Percentiles rank a stretch among this genome's conserved stretches.
phyloP scores from a whole-genome alignment of 1,140 invertebrate genomes.

The Gonioctena quinquepunctata region DNA sequence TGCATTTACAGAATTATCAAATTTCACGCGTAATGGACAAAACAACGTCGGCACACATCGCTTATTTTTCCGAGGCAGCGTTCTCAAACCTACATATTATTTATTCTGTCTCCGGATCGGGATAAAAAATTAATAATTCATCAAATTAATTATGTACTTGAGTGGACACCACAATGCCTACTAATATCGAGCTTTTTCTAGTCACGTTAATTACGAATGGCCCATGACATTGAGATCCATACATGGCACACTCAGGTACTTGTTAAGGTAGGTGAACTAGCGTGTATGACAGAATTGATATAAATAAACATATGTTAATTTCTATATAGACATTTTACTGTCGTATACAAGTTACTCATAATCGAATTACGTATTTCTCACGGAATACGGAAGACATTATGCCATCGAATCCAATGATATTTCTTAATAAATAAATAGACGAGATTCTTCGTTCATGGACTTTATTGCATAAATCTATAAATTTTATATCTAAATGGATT shows the following conservation, averaged over 20 bases:
- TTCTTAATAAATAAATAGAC: too few species aligned
- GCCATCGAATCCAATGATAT: neutral
- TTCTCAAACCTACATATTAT: neutral
- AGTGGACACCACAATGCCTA: neutral
- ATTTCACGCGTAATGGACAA: too few species aligned
- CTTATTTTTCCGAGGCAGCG: too few species aligned
- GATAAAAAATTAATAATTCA: neutral
- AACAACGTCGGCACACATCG: too few species aligned
- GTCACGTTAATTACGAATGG: neutral
- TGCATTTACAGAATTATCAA: too few species aligned
- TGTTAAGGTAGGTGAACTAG: neutral
- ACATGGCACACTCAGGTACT: neutral
- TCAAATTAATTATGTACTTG: neutral
- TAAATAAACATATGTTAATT: neutral
- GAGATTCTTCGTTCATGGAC: too few species aligned
- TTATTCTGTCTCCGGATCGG: neutral
- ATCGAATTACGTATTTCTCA: neutral
- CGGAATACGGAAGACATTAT: neutral
- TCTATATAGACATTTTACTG: neutral
- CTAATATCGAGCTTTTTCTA: neutral
- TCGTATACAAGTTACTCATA: neutral
- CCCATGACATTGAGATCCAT: neutral
- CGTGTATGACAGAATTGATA: neutral
- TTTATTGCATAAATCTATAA: neutral
- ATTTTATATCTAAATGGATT: neutral